Conservation (phyloP, 2,113 vertebrate species). For the Megaceryle torquata region DNA sequence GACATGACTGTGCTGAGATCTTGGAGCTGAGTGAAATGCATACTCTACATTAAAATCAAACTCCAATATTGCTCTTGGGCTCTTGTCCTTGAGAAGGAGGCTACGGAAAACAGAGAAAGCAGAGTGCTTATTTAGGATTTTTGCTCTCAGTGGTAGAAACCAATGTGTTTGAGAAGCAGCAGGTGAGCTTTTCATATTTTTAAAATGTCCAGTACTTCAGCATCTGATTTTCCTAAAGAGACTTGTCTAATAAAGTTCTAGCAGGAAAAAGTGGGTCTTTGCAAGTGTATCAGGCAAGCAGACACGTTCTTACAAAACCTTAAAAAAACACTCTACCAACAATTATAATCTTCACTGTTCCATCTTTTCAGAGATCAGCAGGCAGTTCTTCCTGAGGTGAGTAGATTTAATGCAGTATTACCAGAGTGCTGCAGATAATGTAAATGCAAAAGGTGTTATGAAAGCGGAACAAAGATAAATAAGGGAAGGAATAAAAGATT, state of each 20-base stretch:
- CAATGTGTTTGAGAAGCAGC: not conserved
- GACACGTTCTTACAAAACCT: not conserved
- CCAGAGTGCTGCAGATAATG: not conserved
- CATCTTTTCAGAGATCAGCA: not conserved
- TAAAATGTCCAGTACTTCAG: not conserved
- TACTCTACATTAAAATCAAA: not conserved
- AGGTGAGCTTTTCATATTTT: not conserved
- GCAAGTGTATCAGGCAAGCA: not conserved
- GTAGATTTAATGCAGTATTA: not conserved
- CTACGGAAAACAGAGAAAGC: not conserved
- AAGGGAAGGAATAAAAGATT: not conserved
- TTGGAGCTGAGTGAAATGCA: not conserved
- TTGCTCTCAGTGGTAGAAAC: not conserved
- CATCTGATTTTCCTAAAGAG: not conserved
- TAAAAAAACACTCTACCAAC: not conserved
- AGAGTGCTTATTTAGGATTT: not conserved
- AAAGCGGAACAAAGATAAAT: not conserved
- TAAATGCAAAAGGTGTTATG: not conserved
- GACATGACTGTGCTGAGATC: not conserved
- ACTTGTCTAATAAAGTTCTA: not conserved
- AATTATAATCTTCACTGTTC: not conserved
- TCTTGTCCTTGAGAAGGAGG: not conserved
- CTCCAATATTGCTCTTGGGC: not conserved
- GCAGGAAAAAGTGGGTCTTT: not conserved
- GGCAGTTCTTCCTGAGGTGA: not conserved